Conservation (phyloP, 1,140 invertebrate species). For the Schmidtea mediterranea region DNA sequence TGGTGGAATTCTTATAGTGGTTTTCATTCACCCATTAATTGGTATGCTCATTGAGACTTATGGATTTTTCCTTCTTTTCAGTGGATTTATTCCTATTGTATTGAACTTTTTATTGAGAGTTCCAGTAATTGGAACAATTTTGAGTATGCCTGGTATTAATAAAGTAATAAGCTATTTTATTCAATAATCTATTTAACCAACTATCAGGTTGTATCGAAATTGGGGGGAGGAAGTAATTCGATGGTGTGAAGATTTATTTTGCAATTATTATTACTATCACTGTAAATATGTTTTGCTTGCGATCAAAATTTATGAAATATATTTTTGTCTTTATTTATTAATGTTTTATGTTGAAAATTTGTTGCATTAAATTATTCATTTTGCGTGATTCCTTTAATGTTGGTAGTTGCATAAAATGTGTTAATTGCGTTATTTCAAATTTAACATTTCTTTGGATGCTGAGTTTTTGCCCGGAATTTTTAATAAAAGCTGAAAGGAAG, state of each 20-base stretch:
- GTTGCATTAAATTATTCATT: no score
- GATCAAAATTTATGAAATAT: conserved; percentile 8
- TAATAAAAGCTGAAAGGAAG: no score
- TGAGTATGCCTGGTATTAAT: conserved; percentile 35
- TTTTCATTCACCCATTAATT: conserved; percentile 77
- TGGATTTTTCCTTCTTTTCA: conserved; percentile 37
- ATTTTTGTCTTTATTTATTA: no score
- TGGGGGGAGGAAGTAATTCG: conserved; percentile 15
- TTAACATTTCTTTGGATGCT: no score
- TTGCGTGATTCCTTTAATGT: no score
- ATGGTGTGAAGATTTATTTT: conserved; percentile 12
- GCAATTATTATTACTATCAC: conserved; percentile 6
- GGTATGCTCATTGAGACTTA: conserved; percentile 79
- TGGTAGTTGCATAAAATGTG: no score
- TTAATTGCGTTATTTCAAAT: no score
- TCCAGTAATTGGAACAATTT: conserved; percentile 34
- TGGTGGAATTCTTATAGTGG: conserved; percentile 65
- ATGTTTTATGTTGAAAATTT: no score
- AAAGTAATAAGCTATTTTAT: conserved; percentile 21
- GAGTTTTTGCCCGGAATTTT: no score
- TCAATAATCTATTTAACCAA: conserved; percentile 6
- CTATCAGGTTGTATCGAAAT: conserved; percentile 14
- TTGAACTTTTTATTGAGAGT: conserved; percentile 37
- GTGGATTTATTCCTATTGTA: conserved; percentile 39
- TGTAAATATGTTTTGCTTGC: conserved; percentile 11